These are phyloP conservation scores for Peromyscus leucopus DNA, from an alignment of 2,113 vertebrate genomes.

Conservation along the genomic window DNA sequence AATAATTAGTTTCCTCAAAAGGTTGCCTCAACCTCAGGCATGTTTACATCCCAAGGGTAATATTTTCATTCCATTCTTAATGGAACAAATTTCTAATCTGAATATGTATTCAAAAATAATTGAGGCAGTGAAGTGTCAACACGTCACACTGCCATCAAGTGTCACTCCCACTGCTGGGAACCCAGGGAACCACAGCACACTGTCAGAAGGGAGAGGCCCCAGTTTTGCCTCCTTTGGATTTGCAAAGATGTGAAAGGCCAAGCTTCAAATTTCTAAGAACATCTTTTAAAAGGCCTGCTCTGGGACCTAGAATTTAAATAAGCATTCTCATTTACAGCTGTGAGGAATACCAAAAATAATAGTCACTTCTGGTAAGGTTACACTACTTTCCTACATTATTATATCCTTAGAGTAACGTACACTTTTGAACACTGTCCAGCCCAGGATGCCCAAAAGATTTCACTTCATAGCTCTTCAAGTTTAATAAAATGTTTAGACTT, in stretches of 20 bases:
- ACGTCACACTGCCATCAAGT: background rate
- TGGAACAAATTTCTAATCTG: conserved; percentile 77
- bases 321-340: background rate
- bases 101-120: conserved; percentile 75
- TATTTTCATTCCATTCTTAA: conserved; percentile 76
- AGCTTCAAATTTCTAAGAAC: background rate
- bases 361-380: conserved; percentile 57
- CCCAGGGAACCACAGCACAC: background rate
- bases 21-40: conserved; percentile 38
- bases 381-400: conserved; percentile 34
- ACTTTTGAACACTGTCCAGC: background rate
- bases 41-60: conserved; percentile 63
- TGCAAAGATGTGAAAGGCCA: background rate
- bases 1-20: conserved; percentile 59
- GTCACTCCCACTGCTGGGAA: background rate
- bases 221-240: background rate
- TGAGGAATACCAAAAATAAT: conserved; percentile 41
- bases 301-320: conserved; percentile 19
- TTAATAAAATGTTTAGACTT: background rate
- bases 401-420: conserved; percentile 2
- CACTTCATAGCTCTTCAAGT: background rate
- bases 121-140: conserved; percentile 46
- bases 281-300: background rate
- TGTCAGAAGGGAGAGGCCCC: background rate
- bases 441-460: background rate